Evolutionary conservation across 2,888 invertebrate genomes (phyloP).

Genomic region (Synergus itoensis): DNA sequence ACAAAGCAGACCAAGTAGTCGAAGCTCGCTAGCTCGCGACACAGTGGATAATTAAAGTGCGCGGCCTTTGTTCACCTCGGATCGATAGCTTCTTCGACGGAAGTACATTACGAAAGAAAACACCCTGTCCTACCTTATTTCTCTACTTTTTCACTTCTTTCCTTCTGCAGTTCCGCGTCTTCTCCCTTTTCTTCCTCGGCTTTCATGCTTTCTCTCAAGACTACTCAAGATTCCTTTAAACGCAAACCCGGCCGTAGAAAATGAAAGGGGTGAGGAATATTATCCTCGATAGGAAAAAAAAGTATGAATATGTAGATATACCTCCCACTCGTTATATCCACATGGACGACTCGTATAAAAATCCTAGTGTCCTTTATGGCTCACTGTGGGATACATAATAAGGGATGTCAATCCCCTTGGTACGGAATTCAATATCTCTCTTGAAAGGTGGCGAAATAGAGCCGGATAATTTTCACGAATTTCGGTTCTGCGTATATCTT

Average conservation of each 20-base stretch:
- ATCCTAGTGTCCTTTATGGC: not conserved
- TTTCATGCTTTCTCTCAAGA: not conserved
- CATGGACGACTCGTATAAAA: conserved; percentile 27
- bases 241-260: conserved; percentile 34
- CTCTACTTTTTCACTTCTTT: conserved; percentile 27
- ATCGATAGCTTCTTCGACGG: conserved; percentile 69
- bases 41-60: conserved; percentile 71
- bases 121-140: conserved; percentile 54
- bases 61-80: conserved; percentile 68
- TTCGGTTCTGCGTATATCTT: not conserved
- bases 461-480: not conserved
- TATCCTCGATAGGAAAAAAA: conserved; percentile 48
- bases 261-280: conserved; percentile 44
- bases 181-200: not conserved
- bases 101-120: conserved; percentile 57
- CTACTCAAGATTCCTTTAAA: conserved; percentile 23
- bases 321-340: conserved; percentile 56
- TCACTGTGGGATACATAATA: conserved; percentile 15
- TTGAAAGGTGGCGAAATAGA: not conserved
- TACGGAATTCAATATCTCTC: conserved; percentile 4
- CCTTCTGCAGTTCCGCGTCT: conserved; percentile 12
- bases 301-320: conserved; percentile 49
- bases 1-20: conserved; percentile 63
- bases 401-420: conserved; percentile 28
- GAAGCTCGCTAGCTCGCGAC: conserved; percentile 61